Conservation (phyloP, 1,140 invertebrate species). For the Ceratoteleas bidentatus region DNA sequence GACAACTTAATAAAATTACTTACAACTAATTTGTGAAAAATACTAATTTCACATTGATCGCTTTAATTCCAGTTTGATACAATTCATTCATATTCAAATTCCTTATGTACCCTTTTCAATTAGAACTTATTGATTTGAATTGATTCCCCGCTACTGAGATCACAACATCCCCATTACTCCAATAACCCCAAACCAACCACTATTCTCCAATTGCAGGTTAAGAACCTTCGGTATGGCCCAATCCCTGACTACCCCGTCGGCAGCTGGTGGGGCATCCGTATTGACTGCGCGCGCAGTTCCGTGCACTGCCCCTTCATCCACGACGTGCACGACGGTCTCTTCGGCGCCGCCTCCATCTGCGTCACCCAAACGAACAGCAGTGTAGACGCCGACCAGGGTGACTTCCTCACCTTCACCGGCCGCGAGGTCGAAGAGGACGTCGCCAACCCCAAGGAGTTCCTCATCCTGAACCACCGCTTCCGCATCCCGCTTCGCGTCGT, state of each 20-base stretch:
- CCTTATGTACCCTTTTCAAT: too few species aligned
- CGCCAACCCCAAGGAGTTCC: slow-evolving; percentile 57
- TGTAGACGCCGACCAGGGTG: slow-evolving; percentile 75
- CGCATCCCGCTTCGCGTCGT: slow-evolving; percentile 75
- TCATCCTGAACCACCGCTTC: slow-evolving; percentile 73
- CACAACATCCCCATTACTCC: too few species aligned
- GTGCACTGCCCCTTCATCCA: slow-evolving; percentile 74
- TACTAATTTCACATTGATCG: too few species aligned
- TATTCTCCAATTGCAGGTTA: slow-evolving; percentile 44
- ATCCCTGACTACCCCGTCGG: slow-evolving; percentile 71
- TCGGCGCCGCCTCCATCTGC: slow-evolving; percentile 75
- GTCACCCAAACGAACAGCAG: slow-evolving; percentile 66
- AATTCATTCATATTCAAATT: too few species aligned
- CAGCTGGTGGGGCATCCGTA: slow-evolving; percentile 79
- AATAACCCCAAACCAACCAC: background rate
- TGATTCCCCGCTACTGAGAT: too few species aligned
- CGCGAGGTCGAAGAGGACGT: slow-evolving; percentile 60
- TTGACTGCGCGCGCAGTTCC: slow-evolving; percentile 75
- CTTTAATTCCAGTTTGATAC: too few species aligned
- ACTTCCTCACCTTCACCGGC: slow-evolving; percentile 74
- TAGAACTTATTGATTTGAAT: too few species aligned
- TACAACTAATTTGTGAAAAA: too few species aligned
- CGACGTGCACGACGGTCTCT: slow-evolving; percentile 74
- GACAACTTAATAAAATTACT: too few species aligned
- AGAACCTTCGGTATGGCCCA: slow-evolving; percentile 72